Evolutionary conservation across 2,797 vertebrate species (phyloP).

Genomic region (Amazona finschi): DNA sequence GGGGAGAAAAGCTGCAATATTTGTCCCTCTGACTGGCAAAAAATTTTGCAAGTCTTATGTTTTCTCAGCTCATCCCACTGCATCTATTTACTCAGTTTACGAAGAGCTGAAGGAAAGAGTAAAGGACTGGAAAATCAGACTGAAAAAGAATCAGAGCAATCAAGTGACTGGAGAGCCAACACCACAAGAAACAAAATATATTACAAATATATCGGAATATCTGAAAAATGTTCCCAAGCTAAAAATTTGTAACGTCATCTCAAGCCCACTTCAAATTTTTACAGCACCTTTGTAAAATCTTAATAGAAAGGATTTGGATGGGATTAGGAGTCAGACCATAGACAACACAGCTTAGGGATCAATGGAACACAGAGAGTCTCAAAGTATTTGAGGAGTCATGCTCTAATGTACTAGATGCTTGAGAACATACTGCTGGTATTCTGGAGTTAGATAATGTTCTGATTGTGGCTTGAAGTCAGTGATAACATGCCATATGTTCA

Average conservation of each 20-base stretch:
- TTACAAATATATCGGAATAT: not conserved
- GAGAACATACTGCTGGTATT: conserved; percentile 45
- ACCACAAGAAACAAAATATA: not conserved
- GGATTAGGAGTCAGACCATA: not conserved
- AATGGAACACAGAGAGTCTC: not conserved
- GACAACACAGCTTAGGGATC: not conserved
- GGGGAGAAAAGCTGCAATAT: not conserved
- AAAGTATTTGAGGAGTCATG: not conserved
- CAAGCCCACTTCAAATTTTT: not conserved
- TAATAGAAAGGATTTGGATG: not conserved
- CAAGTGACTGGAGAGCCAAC: not conserved
- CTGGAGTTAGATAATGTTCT: conserved; percentile 39
- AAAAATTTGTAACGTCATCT: not conserved
- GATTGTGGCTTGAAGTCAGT: conserved; percentile 40
- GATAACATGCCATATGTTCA: conserved; percentile 63
- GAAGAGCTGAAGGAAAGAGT: not conserved
- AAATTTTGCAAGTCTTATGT: not conserved
- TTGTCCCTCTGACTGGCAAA: not conserved
- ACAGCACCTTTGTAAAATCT: not conserved
- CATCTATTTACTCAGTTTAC: not conserved
- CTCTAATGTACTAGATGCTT: conserved; percentile 32
- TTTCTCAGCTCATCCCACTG: conserved; percentile 19
- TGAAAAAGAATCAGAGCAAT: not conserved
- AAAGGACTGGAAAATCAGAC: conserved; percentile 21
- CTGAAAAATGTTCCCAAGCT: not conserved